Percentiles rank a stretch among this genome's conserved stretches.
phyloP scores from a whole-genome alignment of 2,113 vertebrate genomes.

The Cyphomyrus discorhynchus region DNA sequence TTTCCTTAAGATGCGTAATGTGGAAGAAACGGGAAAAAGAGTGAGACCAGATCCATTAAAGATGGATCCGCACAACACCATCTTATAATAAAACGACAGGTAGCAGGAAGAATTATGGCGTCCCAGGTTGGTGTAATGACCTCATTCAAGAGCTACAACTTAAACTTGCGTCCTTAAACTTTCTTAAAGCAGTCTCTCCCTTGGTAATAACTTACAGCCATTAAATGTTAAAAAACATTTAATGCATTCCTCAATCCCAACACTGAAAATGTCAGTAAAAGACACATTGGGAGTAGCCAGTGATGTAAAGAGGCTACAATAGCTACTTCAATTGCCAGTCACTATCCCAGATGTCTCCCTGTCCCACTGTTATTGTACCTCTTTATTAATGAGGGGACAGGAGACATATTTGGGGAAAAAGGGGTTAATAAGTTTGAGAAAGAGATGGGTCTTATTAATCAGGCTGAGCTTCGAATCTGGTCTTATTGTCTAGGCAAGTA shows the following conservation, averaged over 20 bases:
- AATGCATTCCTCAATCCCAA: neutral
- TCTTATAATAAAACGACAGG: conserved; percentile 2
- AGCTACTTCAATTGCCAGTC: conserved; percentile 26
- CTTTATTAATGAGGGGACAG: conserved; percentile 34
- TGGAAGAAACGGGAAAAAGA: neutral
- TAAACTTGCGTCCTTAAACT: neutral
- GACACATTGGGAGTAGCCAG: conserved; percentile 8
- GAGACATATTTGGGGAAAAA: conserved; percentile 49
- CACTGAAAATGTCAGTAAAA: neutral
- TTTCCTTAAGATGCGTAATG: neutral
- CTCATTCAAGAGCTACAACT: neutral
- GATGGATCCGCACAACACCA: neutral
- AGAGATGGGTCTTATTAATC: conserved; percentile 53
- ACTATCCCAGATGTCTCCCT: conserved; percentile 1
- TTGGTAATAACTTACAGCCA: neutral
- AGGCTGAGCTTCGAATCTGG: conserved; percentile 23
- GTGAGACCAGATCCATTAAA: neutral
- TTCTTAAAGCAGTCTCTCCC: neutral
- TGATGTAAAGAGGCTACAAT: conserved; percentile 2
- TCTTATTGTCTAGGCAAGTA: conserved; percentile 1
- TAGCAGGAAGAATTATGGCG: neutral
- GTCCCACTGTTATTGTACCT: conserved; percentile 12
- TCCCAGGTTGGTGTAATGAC: neutral
- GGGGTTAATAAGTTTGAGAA: conserved; percentile 51
- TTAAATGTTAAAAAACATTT: conserved; percentile 20